A percentile compares a stretch with the other conserved stretches of the same genome.
Conservation (phyloP, 2,888 invertebrate species). For the Galerucella calmariensis region DNA sequence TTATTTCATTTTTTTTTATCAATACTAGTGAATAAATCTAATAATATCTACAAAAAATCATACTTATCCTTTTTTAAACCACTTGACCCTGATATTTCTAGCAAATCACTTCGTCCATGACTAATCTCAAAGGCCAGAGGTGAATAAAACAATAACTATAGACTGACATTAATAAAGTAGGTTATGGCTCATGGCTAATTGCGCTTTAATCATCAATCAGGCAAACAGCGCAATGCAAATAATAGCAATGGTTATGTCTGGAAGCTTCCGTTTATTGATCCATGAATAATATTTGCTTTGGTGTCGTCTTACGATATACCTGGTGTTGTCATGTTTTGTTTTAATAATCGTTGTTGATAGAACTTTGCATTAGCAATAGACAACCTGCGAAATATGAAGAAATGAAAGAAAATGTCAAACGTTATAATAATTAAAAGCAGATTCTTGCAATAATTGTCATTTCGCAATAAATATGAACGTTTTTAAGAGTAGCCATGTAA, state of each 20-base stretch:
- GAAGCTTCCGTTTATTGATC: constrained; percentile 26
- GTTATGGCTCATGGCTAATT: constrained; percentile 35
- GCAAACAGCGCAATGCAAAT: constrained; percentile 28
- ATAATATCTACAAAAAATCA: background rate
- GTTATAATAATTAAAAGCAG: no score
- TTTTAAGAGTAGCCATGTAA: no score
- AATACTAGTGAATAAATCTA: no score
- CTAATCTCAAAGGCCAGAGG: constrained; percentile 39
- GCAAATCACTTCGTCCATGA: constrained; percentile 33
- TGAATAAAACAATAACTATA: constrained; percentile 38
- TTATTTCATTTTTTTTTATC: no score
- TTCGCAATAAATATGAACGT: no score
- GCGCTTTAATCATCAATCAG: constrained; percentile 31
- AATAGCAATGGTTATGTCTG: constrained; percentile 10
- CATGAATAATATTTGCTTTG: constrained; percentile 22
- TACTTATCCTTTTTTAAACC: background rate
- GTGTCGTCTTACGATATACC: background rate
- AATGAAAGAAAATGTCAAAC: no score
- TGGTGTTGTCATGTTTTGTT: no score
- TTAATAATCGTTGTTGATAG: no score
- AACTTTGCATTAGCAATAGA: no score
- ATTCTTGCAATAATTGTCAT: no score
- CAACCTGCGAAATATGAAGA: no score
- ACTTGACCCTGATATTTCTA: constrained; percentile 25
- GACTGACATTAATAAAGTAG: constrained; percentile 39